phyloP scores from a whole-genome alignment of 2,888 invertebrate species.

The Dryococelus australis region DNA sequence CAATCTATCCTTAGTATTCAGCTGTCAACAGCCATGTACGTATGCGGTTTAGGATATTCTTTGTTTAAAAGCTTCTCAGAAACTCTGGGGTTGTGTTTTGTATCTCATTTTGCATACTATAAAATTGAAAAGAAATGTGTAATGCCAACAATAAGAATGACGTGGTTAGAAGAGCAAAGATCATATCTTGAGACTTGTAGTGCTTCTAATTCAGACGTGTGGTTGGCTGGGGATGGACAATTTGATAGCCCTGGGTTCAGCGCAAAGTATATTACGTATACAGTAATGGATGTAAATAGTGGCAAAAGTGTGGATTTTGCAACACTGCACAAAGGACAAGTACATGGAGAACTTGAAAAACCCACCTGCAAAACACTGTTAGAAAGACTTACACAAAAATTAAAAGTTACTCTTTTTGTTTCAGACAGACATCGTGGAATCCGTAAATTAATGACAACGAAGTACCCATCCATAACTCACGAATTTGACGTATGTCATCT shows the following conservation, averaged over 20 bases:
- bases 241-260: background rate
- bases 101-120: background rate
- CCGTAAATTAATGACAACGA: conserved; percentile 6
- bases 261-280: conserved; percentile 25
- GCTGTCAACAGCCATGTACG: background rate
- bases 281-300: background rate
- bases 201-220: background rate
- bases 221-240: conserved; percentile 24
- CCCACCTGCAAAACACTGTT: background rate
- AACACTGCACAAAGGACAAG: conserved; percentile 22
- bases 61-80: conserved; percentile 2
- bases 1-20: background rate
- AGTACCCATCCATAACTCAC: background rate
- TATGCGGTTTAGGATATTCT: conserved; percentile 21
- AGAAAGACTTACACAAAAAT: background rate
- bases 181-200: background rate
- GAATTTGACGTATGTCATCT: conserved; percentile 19
- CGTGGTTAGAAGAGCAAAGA: background rate
- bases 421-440: conserved; percentile 1
- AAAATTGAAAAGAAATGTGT: background rate
- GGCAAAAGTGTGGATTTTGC: conserved; percentile 13
- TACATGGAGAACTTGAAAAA: conserved; percentile 28
- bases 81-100: background rate
- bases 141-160: background rate
- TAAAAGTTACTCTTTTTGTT: conserved; percentile 11